Percentiles rank a stretch among this genome's conserved stretches.
phyloP scores from a whole-genome alignment of 2,888 invertebrate genomes.

The Lasioglossum oenotherae region DNA sequence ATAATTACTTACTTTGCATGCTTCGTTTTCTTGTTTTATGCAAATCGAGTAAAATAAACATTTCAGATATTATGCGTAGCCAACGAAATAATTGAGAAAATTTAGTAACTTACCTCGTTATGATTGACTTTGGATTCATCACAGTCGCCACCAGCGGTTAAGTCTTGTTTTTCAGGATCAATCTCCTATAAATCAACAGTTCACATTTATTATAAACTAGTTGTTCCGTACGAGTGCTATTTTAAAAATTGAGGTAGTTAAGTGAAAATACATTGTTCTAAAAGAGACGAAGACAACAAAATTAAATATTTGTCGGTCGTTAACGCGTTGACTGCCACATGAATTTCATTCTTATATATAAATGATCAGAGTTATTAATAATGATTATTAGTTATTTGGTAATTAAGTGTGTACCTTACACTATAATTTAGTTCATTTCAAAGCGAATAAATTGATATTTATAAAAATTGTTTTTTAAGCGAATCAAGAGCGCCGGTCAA shows the following conservation, averaged over 20 bases:
- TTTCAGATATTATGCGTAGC: slow-evolving; percentile 1
- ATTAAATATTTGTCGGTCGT: neutral
- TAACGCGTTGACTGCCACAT: neutral
- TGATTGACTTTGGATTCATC: slow-evolving; percentile 82
- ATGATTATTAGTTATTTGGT: neutral
- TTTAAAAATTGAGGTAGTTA: slow-evolving; percentile 24
- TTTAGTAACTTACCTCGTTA: slow-evolving; percentile 78
- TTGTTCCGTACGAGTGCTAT: neutral
- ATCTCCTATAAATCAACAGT: slow-evolving; percentile 86
- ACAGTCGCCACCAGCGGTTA: slow-evolving; percentile 80
- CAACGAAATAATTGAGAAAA: slow-evolving; percentile 18
- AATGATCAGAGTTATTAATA: neutral
- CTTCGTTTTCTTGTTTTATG: slow-evolving; percentile 9
- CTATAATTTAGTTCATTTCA: neutral
- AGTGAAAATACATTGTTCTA: neutral
- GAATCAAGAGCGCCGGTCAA: neutral
- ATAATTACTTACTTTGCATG: slow-evolving; percentile 9
- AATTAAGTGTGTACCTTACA: neutral
- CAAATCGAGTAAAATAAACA: neutral
- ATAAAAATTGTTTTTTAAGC: slow-evolving; percentile 1
- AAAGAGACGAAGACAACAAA: neutral
- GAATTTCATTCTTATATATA: neutral
- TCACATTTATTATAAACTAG: neutral
- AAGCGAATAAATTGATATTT: neutral
- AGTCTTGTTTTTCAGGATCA: slow-evolving; percentile 89